A percentile compares a stretch with the other conserved stretches of the same genome.
phyloP scores from a whole-genome alignment of 2,888 invertebrate genomes.

The Calliopum simillimum region DNA sequence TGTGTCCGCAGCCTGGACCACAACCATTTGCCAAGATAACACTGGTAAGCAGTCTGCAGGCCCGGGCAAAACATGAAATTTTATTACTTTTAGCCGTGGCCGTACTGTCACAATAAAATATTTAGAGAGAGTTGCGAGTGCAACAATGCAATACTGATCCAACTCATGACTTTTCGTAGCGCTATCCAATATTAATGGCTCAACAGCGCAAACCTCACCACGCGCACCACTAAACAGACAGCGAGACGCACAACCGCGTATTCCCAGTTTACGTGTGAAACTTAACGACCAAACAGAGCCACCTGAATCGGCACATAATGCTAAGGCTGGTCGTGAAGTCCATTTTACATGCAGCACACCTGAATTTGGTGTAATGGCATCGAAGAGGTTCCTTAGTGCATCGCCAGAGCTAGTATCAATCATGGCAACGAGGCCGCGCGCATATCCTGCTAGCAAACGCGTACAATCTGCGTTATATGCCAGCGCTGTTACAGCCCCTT shows the following conservation, averaged over 20 bases:
- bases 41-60: conserved; percentile 86
- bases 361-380: conserved; percentile 86
- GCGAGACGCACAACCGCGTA: conserved; percentile 88
- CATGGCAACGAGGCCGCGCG: conserved; percentile 89
- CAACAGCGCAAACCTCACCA: conserved; percentile 89
- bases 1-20: conserved; percentile 79
- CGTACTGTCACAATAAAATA: conserved; percentile 82
- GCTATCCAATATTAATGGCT: conserved; percentile 71
- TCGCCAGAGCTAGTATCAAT: conserved; percentile 87
- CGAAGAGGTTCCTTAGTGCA: conserved; percentile 78
- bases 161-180: conserved; percentile 73
- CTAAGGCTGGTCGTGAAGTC: conserved; percentile 79
- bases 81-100: conserved; percentile 81
- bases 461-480: conserved; percentile 90
- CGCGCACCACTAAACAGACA: conserved; percentile 97
- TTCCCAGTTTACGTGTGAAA: conserved; percentile 88
- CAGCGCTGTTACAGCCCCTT: conserved; percentile 84
- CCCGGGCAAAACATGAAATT: conserved; percentile 81
- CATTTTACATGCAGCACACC: conserved; percentile 79
- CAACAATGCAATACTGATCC: conserved; percentile 82
- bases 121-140: conserved; percentile 91
- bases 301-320: conserved; percentile 89
- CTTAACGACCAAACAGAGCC: conserved; percentile 96
- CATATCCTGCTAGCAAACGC: conserved; percentile 81
- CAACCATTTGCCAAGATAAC: conserved; percentile 91